Evolutionary conservation across 2,888 invertebrate species (phyloP).

Genomic region (Augochlorella aurata): DNA sequence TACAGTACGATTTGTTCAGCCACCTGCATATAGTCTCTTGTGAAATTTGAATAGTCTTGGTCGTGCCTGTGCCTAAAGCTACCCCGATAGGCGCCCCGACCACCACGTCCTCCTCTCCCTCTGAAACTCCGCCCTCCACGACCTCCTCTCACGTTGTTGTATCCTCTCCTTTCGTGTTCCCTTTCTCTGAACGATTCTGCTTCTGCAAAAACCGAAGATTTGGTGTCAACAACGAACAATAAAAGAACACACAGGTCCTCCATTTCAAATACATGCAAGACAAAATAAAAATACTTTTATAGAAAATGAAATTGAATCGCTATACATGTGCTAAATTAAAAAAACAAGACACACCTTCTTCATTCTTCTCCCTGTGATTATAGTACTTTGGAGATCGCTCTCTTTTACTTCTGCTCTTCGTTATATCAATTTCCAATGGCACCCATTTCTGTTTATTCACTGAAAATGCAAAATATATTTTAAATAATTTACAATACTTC

Average conservation of each 20-base stretch:
- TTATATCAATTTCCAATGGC: constrained; percentile 93
- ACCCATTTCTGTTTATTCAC: constrained; percentile 92
- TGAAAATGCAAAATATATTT: constrained; percentile 63
- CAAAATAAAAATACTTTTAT: not conserved
- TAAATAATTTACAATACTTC: not conserved
- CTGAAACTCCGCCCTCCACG: constrained; percentile 79
- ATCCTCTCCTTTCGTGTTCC: constrained; percentile 76
- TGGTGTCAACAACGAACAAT: constrained; percentile 2
- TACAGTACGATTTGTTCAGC: constrained; percentile 16
- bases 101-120: constrained; percentile 83
- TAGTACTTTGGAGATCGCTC: constrained; percentile 84
- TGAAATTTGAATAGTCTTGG: constrained; percentile 83
- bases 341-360: constrained; percentile 55
- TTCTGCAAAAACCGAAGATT: constrained; percentile 57
- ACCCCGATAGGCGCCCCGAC: constrained; percentile 82
- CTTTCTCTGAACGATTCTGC: constrained; percentile 77
- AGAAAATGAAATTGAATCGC: not conserved
- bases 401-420: constrained; percentile 87
- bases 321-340: not conserved
- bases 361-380: constrained; percentile 78
- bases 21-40: constrained; percentile 82
- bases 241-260: not conserved
- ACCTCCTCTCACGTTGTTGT: constrained; percentile 74
- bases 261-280: not conserved
- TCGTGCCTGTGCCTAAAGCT: constrained; percentile 82